Percentiles rank a stretch among this genome's conserved stretches.
These are phyloP conservation scores for Dromococcyx pavoninus DNA, from an alignment of 2,797 vertebrate genomes.

Conservation along the genomic window DNA sequence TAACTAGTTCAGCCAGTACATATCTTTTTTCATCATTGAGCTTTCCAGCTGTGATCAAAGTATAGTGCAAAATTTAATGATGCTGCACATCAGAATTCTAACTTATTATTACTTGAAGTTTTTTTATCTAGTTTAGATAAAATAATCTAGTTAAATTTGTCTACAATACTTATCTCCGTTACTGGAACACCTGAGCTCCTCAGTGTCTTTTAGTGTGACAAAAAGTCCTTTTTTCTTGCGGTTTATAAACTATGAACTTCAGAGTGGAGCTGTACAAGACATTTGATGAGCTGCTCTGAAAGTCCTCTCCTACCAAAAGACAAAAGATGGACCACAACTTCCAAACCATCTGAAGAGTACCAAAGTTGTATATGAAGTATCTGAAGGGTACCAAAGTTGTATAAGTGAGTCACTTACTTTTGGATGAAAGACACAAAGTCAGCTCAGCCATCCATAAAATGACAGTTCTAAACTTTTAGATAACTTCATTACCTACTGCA, in stretches of 20 bases:
- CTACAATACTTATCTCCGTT: background rate
- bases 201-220: background rate
- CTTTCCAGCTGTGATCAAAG: background rate
- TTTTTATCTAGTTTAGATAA: background rate
- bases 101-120: background rate
- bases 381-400: background rate
- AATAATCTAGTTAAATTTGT: background rate
- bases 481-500: background rate
- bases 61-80: background rate
- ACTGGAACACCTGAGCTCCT: background rate
- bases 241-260: background rate
- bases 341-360: background rate
- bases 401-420: background rate
- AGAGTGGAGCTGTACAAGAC: background rate
- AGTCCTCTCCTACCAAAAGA: background rate
- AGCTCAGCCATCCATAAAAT: background rate
- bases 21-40: background rate
- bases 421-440: background rate
- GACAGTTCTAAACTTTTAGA: background rate
- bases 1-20: background rate
- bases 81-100: background rate
- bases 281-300: background rate
- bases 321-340: background rate
- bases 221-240: background rate
- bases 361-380: background rate